Base-by-base conservation (phyloP, 2,797 vertebrate species). In the Pachyuromys duprasi region DNA sequence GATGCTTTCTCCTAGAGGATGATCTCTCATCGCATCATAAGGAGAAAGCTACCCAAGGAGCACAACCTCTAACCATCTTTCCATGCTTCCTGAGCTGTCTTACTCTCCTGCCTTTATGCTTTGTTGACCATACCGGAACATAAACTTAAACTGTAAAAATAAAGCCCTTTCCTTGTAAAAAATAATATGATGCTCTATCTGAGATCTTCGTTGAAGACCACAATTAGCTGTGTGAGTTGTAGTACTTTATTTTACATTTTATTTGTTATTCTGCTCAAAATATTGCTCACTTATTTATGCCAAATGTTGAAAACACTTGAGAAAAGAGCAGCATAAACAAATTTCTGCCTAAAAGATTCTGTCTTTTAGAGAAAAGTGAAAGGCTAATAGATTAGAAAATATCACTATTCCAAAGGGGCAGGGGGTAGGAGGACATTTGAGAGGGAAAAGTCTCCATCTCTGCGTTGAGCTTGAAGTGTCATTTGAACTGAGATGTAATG, bases 161-260 rank as follows among this genome's bases (percentile, higher is more conserved):
- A 42, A 14, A 42, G 17, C n/a, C 22, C 72, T 42, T 74, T 42
- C 39, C 26, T 5, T 45, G 22, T 45, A 39, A 31, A 49, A 49
- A 76, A 49, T 11, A 24, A 62, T 7, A 8, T 4, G 28, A 3
- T 76, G 13, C 4, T 53, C 14, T 9, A 17, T 76, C 60, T 76
- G 42, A 94, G 70, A 89, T 65, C 28, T 69, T 95, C 24, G 12
- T 9, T 79, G 81, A 89, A 82, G 76, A 89, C 79, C 90, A 86
- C 4, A 49, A 72, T 55, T 86, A 90, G 14, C 33, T 60, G 0
- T n/a, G 4, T 74, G 87, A 91, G 20, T 5, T 17, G 3, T 86
- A 89, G 92, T 67, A 78, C 15, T 89, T 83, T 5, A n/a, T 74
- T 94, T 91, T 12, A 45, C 55, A 90, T 93, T 94, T 78, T 53